Evolutionary conservation across 2,113 vertebrate genomes (phyloP).

Genomic region (Lophochroa leadbeateri): DNA sequence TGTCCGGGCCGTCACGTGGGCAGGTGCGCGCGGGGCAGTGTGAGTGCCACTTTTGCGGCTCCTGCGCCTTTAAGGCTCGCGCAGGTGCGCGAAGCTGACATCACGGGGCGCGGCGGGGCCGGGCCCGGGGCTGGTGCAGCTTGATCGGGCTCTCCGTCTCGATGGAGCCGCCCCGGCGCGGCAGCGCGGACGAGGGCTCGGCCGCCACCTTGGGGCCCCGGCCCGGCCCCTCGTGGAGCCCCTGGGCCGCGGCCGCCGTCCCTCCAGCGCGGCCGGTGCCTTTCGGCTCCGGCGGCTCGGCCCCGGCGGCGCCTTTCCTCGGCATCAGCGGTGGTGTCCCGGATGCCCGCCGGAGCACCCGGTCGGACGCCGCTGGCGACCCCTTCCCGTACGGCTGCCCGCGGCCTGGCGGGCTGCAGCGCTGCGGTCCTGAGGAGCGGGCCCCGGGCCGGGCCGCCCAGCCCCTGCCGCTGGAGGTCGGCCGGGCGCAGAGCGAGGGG

Average conservation of each 20-base stretch:
- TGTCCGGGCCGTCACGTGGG: background rate
- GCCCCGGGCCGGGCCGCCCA: background rate
- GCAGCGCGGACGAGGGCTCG: background rate
- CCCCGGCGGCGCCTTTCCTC: background rate
- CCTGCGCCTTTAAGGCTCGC: background rate
- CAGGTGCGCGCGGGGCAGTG: background rate
- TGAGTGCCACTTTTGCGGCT: background rate
- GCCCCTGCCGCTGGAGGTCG: conserved; percentile 13
- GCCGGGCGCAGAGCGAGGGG: conserved; percentile 32
- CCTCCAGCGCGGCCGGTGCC: background rate
- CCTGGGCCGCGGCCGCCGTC: background rate
- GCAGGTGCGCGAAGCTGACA: background rate
- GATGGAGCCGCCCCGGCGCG: conserved; percentile 69
- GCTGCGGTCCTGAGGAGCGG: background rate
- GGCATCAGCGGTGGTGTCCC: background rate
- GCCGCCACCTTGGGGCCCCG: background rate
- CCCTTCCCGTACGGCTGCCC: background rate
- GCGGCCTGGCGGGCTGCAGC: background rate
- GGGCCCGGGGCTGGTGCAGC: background rate
- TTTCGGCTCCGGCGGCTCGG: background rate
- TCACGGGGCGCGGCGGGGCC: background rate
- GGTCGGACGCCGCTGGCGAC: conserved; percentile 57
- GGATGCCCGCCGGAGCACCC: background rate
- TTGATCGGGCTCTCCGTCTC: background rate
- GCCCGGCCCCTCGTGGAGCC: too few species aligned